Evolutionary conservation across 2,888 invertebrate genomes (phyloP).

Genomic region (Aphidius colemani): DNA sequence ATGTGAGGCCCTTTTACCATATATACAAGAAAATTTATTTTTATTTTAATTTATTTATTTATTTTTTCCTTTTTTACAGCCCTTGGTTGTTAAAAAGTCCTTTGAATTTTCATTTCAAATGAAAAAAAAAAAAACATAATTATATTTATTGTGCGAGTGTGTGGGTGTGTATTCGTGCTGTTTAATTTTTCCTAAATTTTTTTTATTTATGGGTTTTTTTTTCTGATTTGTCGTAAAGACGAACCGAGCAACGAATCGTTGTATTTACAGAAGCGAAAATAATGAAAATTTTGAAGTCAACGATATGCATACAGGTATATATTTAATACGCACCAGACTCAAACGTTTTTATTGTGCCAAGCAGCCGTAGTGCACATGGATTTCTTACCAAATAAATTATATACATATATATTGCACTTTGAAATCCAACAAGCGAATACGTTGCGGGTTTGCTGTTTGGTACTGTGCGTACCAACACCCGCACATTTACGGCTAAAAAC

Average conservation of each 20-base stretch:
- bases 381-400: slow-evolving; percentile 38
- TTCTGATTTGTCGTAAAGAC: no score
- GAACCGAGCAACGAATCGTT: neutral
- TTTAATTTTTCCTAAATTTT: no score
- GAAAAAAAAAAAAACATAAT: no score
- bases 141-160: no score
- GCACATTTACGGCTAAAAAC: slow-evolving; percentile 33
- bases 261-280: slow-evolving; percentile 15
- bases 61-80: no score
- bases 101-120: no score
- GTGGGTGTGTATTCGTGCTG: no score
- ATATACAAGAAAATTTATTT: no score
- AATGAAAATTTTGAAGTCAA: slow-evolving; percentile 20
- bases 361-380: slow-evolving; percentile 29
- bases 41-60: no score
- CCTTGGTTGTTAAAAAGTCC: no score
- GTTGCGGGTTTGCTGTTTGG: slow-evolving; percentile 10
- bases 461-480: slow-evolving; percentile 20
- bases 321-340: slow-evolving; percentile 9
- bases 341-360: slow-evolving; percentile 17
- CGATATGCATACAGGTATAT: slow-evolving; percentile 8
- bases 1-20: no score
- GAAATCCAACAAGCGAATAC: slow-evolving; percentile 31
- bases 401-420: slow-evolving; percentile 31
- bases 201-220: no score